These are phyloP conservation scores for Megaptera novaeangliae DNA, from an alignment of 2,113 vertebrate genomes.

Conservation along the genomic window DNA sequence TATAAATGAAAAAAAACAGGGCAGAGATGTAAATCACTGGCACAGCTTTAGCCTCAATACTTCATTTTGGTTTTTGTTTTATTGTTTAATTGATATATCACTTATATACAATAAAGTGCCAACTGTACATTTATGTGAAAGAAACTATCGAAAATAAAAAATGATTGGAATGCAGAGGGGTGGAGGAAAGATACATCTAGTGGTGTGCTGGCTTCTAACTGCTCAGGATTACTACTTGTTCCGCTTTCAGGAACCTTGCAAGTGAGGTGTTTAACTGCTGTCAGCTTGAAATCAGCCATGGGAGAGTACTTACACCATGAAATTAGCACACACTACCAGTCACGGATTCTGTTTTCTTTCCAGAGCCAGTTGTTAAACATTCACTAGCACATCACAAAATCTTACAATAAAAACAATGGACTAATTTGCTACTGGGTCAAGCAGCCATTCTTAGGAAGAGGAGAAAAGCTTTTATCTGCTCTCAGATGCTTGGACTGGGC, in stretches of 20 bases:
- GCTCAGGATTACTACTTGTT: not conserved
- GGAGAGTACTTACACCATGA: not conserved
- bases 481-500: not conserved
- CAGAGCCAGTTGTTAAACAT: not conserved
- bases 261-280: not conserved
- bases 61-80: not conserved
- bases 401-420: not conserved
- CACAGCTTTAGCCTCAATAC: not conserved
- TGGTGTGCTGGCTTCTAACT: not conserved
- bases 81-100: not conserved
- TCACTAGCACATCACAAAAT: not conserved
- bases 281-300: not conserved
- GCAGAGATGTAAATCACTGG: not conserved
- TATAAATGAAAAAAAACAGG: not conserved
- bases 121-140: not conserved
- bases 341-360: not conserved
- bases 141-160: not conserved
- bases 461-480: not conserved
- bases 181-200: not conserved
- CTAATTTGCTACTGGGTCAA: not conserved
- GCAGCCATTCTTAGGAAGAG: not conserved
- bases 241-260: not conserved
- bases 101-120: not conserved
- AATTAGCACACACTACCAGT: not conserved
- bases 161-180: not conserved